phyloP scores from a whole-genome alignment of 2,888 invertebrate species.

The Nemotelus pantherinus region DNA sequence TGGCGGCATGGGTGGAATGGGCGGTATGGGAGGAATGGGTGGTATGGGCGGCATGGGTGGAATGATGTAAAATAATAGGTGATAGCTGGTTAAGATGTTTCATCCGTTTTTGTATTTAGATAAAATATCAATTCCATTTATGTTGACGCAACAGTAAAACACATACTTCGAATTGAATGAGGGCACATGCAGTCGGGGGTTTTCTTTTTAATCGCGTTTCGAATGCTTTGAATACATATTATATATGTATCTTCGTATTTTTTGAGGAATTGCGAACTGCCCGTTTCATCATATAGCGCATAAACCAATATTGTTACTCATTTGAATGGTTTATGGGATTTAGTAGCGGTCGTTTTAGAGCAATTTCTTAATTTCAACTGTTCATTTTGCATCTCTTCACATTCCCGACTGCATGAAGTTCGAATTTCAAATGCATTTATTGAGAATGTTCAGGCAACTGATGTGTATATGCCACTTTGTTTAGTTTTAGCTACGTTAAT shows the following conservation, averaged over 20 bases:
- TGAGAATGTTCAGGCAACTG: conserved; percentile 26
- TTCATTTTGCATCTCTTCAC: background rate
- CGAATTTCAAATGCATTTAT: conserved; percentile 25
- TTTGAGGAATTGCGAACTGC: conserved; percentile 7
- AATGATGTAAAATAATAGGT: conserved; percentile 59
- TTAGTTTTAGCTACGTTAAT: conserved; percentile 42
- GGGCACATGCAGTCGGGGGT: no score
- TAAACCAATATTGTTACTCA: conserved; percentile 26
- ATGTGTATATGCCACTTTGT: conserved; percentile 25
- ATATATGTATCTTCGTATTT: conserved; percentile 26
- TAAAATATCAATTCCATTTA: conserved; percentile 38
- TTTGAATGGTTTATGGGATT: conserved; percentile 25
- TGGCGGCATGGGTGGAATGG: conserved; percentile 69
- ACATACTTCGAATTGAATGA: background rate
- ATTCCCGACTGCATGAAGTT: background rate
- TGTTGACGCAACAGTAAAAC: conserved; percentile 4
- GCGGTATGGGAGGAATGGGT: conserved; percentile 83
- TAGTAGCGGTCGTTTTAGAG: conserved; percentile 9
- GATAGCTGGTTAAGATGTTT: conserved; percentile 4
- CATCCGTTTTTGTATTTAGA: conserved; percentile 34
- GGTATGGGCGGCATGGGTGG: conserved; percentile 74
- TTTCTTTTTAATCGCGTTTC: no score
- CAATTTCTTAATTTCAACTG: conserved; percentile 13
- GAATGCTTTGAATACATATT: conserved; percentile 25
- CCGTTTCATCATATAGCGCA: conserved; percentile 13